Base-by-base conservation (phyloP, 2,113 vertebrate species). In the Labeo catla region DNA sequence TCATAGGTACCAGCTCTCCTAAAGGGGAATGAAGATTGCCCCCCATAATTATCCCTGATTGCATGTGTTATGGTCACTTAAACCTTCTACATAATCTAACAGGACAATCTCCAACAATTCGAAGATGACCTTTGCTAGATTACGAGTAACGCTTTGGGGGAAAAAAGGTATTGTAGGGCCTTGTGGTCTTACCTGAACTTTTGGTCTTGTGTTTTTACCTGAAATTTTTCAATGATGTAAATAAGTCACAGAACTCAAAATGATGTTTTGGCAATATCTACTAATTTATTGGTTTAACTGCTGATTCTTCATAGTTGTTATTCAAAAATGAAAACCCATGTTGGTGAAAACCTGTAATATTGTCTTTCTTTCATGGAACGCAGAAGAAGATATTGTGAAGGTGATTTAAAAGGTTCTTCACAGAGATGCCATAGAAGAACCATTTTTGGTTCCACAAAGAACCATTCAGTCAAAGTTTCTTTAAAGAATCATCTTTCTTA, bases 1-100 rank as follows among this genome's bases (percentile, higher is more conserved):
- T 88, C 86, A 90, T 12, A 34, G 83, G 73, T 52, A 74, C 45
- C 43, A 23, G 73, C 13, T 50, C 36, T 83, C 66, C 45, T 68
- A 10, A 23, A 61, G 45, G 39, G 23, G 65, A 83, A 82, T 70
- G 28, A 57, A 39, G 54, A 59, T 76, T 49, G 52, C 80, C 63
- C 49, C 47, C 45, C 79, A 36, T 87, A 81, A 83, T 88, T 79
- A 63, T 84, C 66, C 11, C n/a, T 86, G 74, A 88, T 63, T 87
- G 70, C 87, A 88, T 2, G n/a, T 86, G 77, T 77, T 88, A 59
- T 76, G 28, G 34, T 21, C 54, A 81, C 68, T 81, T 85, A 87
- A 49, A 76, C 19, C 76, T 34, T 19, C 6, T 7, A 16, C 4
- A 54, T 79, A 45, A 47, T 84, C 5, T 49, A 57, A 10, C 23